Conservation (phyloP, 2,113 vertebrate species). For the Castor canadensis region DNA sequence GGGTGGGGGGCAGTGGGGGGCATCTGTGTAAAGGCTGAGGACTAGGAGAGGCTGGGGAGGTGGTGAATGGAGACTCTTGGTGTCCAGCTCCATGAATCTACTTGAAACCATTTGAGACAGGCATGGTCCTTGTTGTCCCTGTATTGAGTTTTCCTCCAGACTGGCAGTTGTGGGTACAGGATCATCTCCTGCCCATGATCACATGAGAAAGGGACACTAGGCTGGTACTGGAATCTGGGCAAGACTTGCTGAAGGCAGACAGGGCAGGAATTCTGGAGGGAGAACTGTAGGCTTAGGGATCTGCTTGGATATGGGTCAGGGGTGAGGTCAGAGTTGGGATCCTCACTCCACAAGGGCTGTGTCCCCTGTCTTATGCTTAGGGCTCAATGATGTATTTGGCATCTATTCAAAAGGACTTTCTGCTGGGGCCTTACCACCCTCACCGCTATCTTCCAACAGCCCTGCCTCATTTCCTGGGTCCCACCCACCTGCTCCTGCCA, state of each 20-base stretch:
- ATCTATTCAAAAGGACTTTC: slow-evolving; percentile 23
- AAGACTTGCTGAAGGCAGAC: neutral
- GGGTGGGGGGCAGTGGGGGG: neutral
- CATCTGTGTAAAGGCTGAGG: neutral
- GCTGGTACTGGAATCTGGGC: neutral
- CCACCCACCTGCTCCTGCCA: neutral
- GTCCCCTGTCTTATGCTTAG: neutral
- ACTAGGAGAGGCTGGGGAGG: too few species aligned
- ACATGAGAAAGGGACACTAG: neutral
- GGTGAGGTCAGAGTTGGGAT: neutral
- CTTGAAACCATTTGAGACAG: neutral
- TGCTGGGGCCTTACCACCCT: neutral
- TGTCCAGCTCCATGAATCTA: neutral
- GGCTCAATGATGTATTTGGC: neutral
- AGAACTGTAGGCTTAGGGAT: neutral
- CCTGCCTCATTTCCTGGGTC: neutral
- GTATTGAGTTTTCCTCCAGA: neutral
- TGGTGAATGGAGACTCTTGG: accelerated
- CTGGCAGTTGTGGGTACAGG: neutral
- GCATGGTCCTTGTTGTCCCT: neutral
- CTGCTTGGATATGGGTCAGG: neutral
- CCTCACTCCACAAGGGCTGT: neutral
- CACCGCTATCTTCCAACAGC: neutral
- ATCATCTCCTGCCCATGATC: neutral
- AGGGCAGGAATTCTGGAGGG: neutral